Evolutionary conservation across 2,888 invertebrate genomes (phyloP), one percentile per base, ranked within the genome.

Genomic region (Tinea semifulvella): DNA sequence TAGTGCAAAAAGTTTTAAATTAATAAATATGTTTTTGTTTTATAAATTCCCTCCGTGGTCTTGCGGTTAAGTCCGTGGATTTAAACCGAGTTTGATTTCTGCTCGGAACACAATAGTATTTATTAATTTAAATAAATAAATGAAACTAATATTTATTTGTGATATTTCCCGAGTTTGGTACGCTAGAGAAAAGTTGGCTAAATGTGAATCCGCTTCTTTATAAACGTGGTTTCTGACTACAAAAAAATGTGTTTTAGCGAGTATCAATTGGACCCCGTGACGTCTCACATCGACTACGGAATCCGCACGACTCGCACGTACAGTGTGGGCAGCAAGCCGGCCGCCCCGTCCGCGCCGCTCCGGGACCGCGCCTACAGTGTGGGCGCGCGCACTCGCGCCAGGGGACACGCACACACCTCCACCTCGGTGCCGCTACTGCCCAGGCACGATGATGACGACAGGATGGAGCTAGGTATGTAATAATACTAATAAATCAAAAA

Each of bases 261-360:
- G 63, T 92, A 89, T 72, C 89, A 88, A 52, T 77, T 94, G 42
- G 93, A 93, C 58, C 92, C 92, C 58, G 92, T 92, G 0, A 83
- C 84, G 47, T 88, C 92, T 11, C 91, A 89, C 63, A 84, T 92
- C 47, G 85, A 85, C 51, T 88, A 88, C 57, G 86, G 86, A 54
- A 65, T 53, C 56, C 79, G 83, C 53, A 91, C 91, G n/a, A 83
- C 87, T 43, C 84, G 93, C 52, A 89, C 94, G 1, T 94, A 93
- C 72, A 94, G 94, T 18, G 90, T 94, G 50, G 94, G 94, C 16
- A 93, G 92, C 45, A 85, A 89, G 52, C 89, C 91, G 2, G 88
- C 90, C 56, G n/a, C 67, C 66, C 26, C 60, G 69, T 43, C 70
- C 74, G 48, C 72, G 63, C 48, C 71, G 63, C 53, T 60, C 50